Evolutionary conservation across 2,113 vertebrate genomes (phyloP), one percentile per base, ranked within the genome.

Genomic region (Hucho hucho): DNA sequence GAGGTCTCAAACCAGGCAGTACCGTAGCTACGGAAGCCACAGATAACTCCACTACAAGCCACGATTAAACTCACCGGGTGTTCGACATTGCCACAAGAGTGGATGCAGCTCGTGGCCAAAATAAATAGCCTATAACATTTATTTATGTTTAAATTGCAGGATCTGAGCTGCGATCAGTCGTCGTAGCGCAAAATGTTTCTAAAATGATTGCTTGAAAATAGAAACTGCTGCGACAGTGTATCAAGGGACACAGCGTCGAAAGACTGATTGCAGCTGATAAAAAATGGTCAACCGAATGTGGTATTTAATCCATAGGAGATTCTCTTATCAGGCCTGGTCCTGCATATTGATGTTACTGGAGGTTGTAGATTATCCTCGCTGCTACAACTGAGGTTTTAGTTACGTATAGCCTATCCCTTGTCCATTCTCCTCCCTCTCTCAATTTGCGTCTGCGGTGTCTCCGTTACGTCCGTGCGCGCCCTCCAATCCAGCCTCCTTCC

Each of bases 401-500:
- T 86, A 73, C 74, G 81, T 32, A 73, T 81, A 88, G 86, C 89
- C 90, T 92, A 79, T 86, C 89, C 77, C 86, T 86, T 81, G 85
- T 61, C 80, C 67, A 80, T 26, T 73, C 83, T 77, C 71, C 89
- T 86, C 87, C 89, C 87, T 84, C 87, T 84, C 87, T 73, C 76
- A 81, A 75, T 61, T 80, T 88, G 86, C 90, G 91, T 92, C 87
- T 73, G 77, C 82, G 87, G 82, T 86, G 82, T 86, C 89, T 92
- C 88, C 9, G 37, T 43, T 92, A 92, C 92, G 92, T 93, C 86
- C 66, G 69, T 61, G 70, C 83, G 82, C 87, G 28, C 71, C 74
- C 70, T 75, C 76, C 79, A 75, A 76, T 69, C 76, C 71, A 58
- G 74, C 43, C 26, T 70, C 68, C 86, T 74, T 83, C 83, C 75